Evolutionary conservation across 2,888 invertebrate species (phyloP).

Genomic region (Noctua comes): DNA sequence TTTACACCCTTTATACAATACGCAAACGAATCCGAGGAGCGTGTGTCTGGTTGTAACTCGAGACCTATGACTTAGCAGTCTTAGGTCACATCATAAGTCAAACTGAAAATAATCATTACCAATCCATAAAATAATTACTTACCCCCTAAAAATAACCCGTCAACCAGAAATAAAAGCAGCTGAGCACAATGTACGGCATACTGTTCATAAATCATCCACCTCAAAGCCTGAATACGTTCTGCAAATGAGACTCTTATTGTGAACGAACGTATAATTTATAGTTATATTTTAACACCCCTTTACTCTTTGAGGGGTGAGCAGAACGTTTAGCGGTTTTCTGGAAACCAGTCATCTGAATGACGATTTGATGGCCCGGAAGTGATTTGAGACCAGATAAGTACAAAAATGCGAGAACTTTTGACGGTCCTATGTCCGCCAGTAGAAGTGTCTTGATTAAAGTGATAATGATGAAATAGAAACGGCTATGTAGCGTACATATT

Average conservation of each 20-base stretch:
- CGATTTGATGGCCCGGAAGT: not conserved
- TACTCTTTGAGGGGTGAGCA: constrained; percentile 9
- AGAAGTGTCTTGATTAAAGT: too few relatives aligned
- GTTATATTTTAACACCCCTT: constrained; percentile 42
- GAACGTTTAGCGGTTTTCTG: not conserved
- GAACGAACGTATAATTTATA: constrained; percentile 50
- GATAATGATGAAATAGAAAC: too few relatives aligned
- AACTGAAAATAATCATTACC: not conserved
- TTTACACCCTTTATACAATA: too few relatives aligned
- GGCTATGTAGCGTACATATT: too few relatives aligned
- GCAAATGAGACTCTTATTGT: constrained; percentile 65
- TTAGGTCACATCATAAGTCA: not conserved
- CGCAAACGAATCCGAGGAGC: too few relatives aligned
- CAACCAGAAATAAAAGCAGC: constrained; percentile 43
- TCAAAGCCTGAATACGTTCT: constrained; percentile 57
- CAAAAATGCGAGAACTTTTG: not conserved
- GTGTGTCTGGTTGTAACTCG: too few relatives aligned
- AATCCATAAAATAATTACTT: constrained; percentile 12
- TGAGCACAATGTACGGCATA: constrained; percentile 37
- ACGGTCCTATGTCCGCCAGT: not conserved
- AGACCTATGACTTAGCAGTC: too few relatives aligned
- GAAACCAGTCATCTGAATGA: not conserved
- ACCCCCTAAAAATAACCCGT: constrained; percentile 23
- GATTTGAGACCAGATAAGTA: not conserved
- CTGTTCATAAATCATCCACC: constrained; percentile 58